Conservation (phyloP, 2,113 vertebrate species). For the Catharus bicknelli region DNA sequence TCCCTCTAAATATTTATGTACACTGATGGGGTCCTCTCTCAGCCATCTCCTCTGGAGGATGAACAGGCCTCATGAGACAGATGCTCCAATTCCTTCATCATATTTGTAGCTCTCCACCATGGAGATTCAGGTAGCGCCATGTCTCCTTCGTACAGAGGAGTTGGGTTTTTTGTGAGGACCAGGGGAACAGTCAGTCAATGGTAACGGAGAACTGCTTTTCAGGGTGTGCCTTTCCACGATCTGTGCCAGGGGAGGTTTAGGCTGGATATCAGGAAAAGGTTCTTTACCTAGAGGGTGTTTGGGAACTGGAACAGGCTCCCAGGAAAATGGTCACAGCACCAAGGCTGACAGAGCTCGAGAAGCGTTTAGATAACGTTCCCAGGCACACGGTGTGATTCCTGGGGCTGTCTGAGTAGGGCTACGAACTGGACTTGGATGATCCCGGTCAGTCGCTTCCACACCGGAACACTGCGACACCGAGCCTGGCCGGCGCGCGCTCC, state of each 20-base stretch:
- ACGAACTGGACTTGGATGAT: rapidly evolving
- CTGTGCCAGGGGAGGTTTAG: neutral
- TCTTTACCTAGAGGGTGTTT: neutral
- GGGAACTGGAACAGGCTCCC: neutral
- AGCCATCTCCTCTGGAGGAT: neutral
- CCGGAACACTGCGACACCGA: rapidly evolving
- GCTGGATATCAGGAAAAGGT: neutral
- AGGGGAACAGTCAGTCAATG: neutral
- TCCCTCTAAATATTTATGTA: neutral
- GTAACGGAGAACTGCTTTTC: neutral
- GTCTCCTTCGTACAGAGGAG: too few species aligned
- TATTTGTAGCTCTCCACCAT: neutral
- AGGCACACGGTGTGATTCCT: too few species aligned
- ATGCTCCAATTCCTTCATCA: neutral
- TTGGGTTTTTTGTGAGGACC: neutral
- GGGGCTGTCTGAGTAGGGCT: neutral
- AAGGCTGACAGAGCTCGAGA: neutral
- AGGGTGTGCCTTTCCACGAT: neutral
- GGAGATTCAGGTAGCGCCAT: neutral
- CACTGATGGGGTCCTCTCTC: too few species aligned
- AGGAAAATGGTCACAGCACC: neutral
- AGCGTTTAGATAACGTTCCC: neutral
- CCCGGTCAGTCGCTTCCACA: rapidly evolving
- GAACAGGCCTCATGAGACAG: neutral
- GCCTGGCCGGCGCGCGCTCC: rapidly evolving